Base-by-base conservation (phyloP, 2,888 invertebrate species). In the Heliconius cydno region DNA sequence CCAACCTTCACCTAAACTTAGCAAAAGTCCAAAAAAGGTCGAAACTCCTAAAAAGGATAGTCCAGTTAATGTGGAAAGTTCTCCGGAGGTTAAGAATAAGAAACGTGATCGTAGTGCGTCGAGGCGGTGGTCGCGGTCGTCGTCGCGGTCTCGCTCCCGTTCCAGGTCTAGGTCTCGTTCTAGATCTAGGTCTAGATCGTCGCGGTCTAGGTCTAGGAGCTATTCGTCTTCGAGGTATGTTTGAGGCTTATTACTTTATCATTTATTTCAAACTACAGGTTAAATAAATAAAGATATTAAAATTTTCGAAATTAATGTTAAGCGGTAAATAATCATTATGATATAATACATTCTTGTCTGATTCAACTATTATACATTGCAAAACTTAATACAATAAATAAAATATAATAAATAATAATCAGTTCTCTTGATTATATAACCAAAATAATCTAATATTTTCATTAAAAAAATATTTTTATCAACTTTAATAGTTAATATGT, bases 171-270 rank as follows among this genome's bases (percentile, higher is more conserved):
- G 89, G 30, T 90, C 90, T 7, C 71, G 79, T 12, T 80, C 84
- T 10, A 78, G 80, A 12, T 87, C 87, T 12, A 81, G 86, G 28
- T 86, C 87, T 66, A 84, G 86, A 15, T 85, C 85, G 2, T 92
- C 93, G 52, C 86, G 90, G 25, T 94, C 95, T n/a, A 91, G 95
- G 4, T 95, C 95, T 0, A 41, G 70, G 41, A 70, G 70, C 70
- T 94, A 94, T 81, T 93, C 94, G 5, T 95, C 95, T 46, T 95
- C 96, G 38, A 95, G 95, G 90, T 94, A 81, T 87, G 88, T 83
- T 28, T 79, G 22, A 68, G 60, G 68, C 22, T 65, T 65, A 15
- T 65, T 52, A 22, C 2, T 52, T 52, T 7, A 52, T 52, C 5
- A 52, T 52, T 52, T 52, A 52, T 28, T 30, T 30, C 30, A 30